Conservation (phyloP, 2,113 vertebrate species). For the Nothobranchius kuhntae region DNA sequence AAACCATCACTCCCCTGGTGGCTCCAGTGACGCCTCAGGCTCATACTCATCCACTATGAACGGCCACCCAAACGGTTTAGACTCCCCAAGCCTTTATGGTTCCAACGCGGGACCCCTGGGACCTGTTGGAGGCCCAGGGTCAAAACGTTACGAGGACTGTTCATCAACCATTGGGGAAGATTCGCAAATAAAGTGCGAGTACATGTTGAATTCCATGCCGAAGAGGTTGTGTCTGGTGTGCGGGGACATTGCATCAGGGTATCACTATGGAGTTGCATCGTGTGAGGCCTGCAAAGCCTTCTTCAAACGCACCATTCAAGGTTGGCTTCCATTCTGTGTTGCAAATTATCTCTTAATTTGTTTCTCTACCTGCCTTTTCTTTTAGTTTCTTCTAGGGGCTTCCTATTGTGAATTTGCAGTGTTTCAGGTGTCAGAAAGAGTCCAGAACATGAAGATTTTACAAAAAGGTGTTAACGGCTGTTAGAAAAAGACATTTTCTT, state of each 20-base stretch:
- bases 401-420: background rate
- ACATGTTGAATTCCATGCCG: constrained; percentile 99
- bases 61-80: constrained; percentile 98
- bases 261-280: constrained; percentile 98
- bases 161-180: constrained; percentile 97
- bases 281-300: constrained; percentile 99
- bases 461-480: too few relatives aligned
- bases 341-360: background rate
- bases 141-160: constrained; percentile 98
- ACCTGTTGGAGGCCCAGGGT: constrained; percentile 85
- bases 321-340: constrained; percentile 81
- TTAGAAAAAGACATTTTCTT: too few relatives aligned
- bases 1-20: constrained; percentile 99
- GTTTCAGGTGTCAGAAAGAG: too few relatives aligned
- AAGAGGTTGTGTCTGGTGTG: constrained; percentile 99
- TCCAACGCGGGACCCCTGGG: constrained; percentile 87
- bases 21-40: constrained; percentile 98
- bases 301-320: constrained; percentile 99
- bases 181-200: constrained; percentile 99
- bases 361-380: constrained; percentile 13
- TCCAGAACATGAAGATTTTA: too few relatives aligned
- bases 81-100: constrained; percentile 96
- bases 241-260: constrained; percentile 97
- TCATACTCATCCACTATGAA: constrained; percentile 99
- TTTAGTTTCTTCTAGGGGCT: background rate